Percentiles rank a stretch among this genome's conserved stretches.
Evolutionary conservation across 2,888 invertebrate species (phyloP).

Genomic region (Eilema caniola): DNA sequence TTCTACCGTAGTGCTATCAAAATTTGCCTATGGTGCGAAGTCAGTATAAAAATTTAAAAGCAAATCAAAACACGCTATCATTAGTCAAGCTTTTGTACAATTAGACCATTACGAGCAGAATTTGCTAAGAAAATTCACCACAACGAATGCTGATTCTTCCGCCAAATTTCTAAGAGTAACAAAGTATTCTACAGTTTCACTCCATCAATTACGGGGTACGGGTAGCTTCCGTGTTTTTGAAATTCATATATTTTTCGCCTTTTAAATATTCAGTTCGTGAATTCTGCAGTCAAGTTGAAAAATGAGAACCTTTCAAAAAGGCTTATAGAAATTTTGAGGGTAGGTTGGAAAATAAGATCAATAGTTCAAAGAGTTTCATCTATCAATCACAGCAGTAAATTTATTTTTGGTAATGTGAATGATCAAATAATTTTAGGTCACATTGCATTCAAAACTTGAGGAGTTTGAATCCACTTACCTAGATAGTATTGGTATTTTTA

Average conservation of each 20-base stretch:
- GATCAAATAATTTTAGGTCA: background rate
- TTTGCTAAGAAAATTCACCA: slow-evolving; percentile 32
- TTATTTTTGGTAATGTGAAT: background rate
- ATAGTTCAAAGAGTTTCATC: background rate
- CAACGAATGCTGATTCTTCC: slow-evolving; percentile 20
- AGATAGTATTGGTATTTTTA: too few relatives aligned
- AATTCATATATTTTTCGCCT: slow-evolving; percentile 15
- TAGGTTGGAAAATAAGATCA: slow-evolving; percentile 2
- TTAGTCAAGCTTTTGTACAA: slow-evolving; percentile 44
- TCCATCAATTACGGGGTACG: slow-evolving; percentile 19
- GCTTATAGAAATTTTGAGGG: slow-evolving; percentile 10
- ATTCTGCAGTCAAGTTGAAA: slow-evolving; percentile 5
- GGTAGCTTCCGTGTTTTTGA: slow-evolving; percentile 10
- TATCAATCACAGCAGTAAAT: background rate
- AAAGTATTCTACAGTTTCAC: slow-evolving; percentile 16
- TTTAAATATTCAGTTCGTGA: slow-evolving; percentile 13
- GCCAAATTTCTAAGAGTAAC: slow-evolving; percentile 25
- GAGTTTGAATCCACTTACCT: too few relatives aligned
- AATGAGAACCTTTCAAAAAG: slow-evolving; percentile 15
- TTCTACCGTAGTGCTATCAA: background rate
- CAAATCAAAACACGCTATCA: slow-evolving; percentile 31
- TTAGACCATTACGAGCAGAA: slow-evolving; percentile 47
- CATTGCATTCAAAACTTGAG: background rate
- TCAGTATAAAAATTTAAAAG: slow-evolving; percentile 34
- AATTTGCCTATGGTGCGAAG: slow-evolving; percentile 13